phyloP scores from a whole-genome alignment of 2,113 vertebrate species.

The Solea solea region DNA sequence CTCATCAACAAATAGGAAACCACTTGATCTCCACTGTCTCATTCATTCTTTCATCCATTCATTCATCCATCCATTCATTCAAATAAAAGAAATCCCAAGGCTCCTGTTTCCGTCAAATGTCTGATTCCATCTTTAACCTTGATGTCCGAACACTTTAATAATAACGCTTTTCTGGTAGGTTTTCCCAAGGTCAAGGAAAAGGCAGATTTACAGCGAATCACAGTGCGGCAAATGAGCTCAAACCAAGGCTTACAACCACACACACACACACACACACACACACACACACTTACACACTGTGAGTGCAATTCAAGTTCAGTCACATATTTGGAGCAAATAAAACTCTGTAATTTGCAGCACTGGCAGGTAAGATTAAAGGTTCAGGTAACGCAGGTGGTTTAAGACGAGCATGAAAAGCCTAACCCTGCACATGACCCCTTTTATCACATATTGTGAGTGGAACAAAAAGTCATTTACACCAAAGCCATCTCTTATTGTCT shows the following conservation, averaged over 20 bases:
- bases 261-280: not conserved
- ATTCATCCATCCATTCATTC: slow-evolving; percentile 1
- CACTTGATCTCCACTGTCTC: slow-evolving; percentile 20
- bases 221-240: slow-evolving; percentile 50
- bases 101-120: slow-evolving; percentile 26
- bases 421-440: not conserved
- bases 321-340: slow-evolving; percentile 53
- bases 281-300: not conserved
- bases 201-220: slow-evolving; percentile 55
- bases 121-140: slow-evolving; percentile 36
- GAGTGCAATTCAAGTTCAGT: slow-evolving; percentile 50
- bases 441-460: not conserved
- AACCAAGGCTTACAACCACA: slow-evolving; percentile 33
- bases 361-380: slow-evolving; percentile 34
- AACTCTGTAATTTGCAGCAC: slow-evolving; percentile 43
- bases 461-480: slow-evolving; percentile 4
- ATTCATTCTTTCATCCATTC: not conserved
- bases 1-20: slow-evolving; percentile 9
- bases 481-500: not conserved
- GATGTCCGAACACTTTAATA: slow-evolving; percentile 29
- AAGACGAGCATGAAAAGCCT: slow-evolving; percentile 10
- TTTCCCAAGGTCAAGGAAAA: slow-evolving; percentile 66
- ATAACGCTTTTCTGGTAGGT: slow-evolving; percentile 10
- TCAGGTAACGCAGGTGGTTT: slow-evolving; percentile 15
- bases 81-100: slow-evolving; percentile 12